These are phyloP conservation scores for Hetaerina americana DNA, from an alignment of 1,140 invertebrate species.

Conservation along the genomic window DNA sequence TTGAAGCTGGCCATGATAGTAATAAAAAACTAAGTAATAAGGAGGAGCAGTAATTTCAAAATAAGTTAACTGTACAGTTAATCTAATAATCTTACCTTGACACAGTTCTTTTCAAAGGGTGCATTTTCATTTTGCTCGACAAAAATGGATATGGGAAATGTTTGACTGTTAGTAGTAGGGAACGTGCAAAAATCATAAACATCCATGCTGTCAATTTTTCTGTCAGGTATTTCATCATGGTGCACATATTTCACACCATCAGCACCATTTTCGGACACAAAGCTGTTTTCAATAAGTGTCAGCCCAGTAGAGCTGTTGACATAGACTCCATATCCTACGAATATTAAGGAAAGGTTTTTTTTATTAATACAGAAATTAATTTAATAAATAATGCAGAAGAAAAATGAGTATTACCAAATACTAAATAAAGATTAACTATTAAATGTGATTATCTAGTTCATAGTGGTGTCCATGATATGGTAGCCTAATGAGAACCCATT, in stretches of 20 bases:
- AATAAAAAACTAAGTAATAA: conserved; percentile 3
- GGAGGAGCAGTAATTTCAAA: background rate
- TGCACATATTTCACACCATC: conserved; percentile 78
- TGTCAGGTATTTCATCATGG: conserved; percentile 58
- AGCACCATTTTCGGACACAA: conserved; percentile 62
- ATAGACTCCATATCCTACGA: conserved; percentile 69
- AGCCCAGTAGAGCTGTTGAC: conserved; percentile 74
- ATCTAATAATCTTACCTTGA: conserved; percentile 37
- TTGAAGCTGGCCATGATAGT: background rate
- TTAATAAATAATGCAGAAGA: too few relatives aligned
- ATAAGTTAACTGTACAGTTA: too few relatives aligned
- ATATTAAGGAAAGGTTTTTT: too few relatives aligned
- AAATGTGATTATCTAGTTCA: too few relatives aligned
- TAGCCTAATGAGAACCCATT: too few relatives aligned
- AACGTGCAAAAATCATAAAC: conserved; percentile 72
- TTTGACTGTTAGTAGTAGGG: conserved; percentile 64
- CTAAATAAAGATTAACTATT: too few relatives aligned
- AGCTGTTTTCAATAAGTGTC: conserved; percentile 53
- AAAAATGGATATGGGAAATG: conserved; percentile 62
- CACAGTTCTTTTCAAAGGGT: conserved; percentile 48
- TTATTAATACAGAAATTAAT: too few relatives aligned
- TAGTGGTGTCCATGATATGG: too few relatives aligned
- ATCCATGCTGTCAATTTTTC: conserved; percentile 50
- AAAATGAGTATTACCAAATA: too few relatives aligned
- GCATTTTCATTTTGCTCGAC: conserved; percentile 61